phyloP scores from a whole-genome alignment of 2,113 vertebrate genomes.

The Carassius auratus region DNA sequence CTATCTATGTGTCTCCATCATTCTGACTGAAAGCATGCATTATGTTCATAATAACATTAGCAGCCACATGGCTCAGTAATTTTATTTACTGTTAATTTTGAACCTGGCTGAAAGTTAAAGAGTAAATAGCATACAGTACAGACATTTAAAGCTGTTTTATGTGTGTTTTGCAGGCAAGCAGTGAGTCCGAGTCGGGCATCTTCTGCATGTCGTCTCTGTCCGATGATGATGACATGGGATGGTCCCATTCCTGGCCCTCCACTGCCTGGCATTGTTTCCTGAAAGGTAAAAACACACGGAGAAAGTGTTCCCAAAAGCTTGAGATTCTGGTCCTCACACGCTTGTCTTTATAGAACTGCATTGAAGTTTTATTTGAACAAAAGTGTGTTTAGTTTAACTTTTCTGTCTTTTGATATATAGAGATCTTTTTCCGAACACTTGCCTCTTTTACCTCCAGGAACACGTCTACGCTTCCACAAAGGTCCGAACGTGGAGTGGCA shows the following conservation, averaged over 20 bases:
- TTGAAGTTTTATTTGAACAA: neutral
- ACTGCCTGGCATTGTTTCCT: slow-evolving; percentile 98
- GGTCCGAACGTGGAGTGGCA: slow-evolving; percentile 91
- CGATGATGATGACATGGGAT: slow-evolving; percentile 97
- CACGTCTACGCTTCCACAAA: slow-evolving; percentile 93
- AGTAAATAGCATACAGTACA: neutral
- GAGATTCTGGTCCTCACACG: neutral
- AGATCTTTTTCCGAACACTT: neutral
- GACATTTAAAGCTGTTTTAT: neutral
- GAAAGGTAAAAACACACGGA: slow-evolving; percentile 82
- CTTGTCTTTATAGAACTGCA: neutral
- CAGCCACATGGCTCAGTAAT: neutral
- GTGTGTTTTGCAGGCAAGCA: slow-evolving; percentile 80
- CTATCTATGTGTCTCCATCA: neutral
- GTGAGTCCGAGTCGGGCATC: slow-evolving; percentile 95
- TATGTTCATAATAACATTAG: neutral
- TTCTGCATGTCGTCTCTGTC: slow-evolving; percentile 97
- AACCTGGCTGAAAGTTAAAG: too few species aligned
- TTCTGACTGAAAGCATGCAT: neutral
- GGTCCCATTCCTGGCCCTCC: slow-evolving; percentile 97
- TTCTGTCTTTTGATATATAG: neutral
- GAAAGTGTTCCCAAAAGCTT: neutral
- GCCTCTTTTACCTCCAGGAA: slow-evolving; percentile 75
- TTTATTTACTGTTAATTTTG: neutral
- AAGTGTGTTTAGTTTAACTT: neutral